Conservation (phyloP, 2,113 vertebrate genomes). For the Tursiops truncatus region DNA sequence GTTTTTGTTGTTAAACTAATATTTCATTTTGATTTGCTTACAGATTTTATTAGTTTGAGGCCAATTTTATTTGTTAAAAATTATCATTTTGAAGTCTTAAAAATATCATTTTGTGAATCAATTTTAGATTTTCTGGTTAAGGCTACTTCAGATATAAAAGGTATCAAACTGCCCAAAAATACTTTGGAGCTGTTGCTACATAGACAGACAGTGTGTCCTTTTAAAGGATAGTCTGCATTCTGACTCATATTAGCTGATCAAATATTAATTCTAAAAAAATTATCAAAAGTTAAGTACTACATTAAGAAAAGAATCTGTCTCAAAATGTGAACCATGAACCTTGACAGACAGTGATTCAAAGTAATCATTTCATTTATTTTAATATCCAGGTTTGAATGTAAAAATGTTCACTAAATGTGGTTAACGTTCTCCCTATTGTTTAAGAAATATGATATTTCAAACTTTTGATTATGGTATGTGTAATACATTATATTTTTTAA, state of each 20-base stretch:
- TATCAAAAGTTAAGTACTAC: slow-evolving; percentile 84
- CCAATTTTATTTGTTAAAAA: slow-evolving; percentile 76
- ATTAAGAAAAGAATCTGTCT: slow-evolving; percentile 84
- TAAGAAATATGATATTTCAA: slow-evolving; percentile 80
- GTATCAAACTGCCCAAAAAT: slow-evolving; percentile 80
- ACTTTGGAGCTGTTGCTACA: slow-evolving; percentile 78
- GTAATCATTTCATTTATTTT: slow-evolving; percentile 74
- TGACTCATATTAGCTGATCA: slow-evolving; percentile 73
- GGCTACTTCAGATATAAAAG: slow-evolving; percentile 82
- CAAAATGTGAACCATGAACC: slow-evolving; percentile 83
- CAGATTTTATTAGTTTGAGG: slow-evolving; percentile 65
- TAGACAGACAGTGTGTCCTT: slow-evolving; percentile 69
- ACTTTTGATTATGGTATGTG: slow-evolving; percentile 76
- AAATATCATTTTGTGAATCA: slow-evolving; percentile 75
- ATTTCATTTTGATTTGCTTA: slow-evolving; percentile 68
- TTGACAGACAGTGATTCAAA: slow-evolving; percentile 76
- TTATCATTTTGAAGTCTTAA: slow-evolving; percentile 78
- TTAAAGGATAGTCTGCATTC: slow-evolving; percentile 74
- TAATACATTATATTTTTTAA: slow-evolving; percentile 70
- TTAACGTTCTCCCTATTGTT: slow-evolving; percentile 62
- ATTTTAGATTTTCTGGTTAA: slow-evolving; percentile 78
- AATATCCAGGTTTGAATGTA: slow-evolving; percentile 82
- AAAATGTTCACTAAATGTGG: slow-evolving; percentile 82
- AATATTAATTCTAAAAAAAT: slow-evolving; percentile 78
- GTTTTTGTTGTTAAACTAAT: slow-evolving; percentile 55